phyloP scores from a whole-genome alignment of 1,140 invertebrate species.

The Drosophila ercepeae region DNA sequence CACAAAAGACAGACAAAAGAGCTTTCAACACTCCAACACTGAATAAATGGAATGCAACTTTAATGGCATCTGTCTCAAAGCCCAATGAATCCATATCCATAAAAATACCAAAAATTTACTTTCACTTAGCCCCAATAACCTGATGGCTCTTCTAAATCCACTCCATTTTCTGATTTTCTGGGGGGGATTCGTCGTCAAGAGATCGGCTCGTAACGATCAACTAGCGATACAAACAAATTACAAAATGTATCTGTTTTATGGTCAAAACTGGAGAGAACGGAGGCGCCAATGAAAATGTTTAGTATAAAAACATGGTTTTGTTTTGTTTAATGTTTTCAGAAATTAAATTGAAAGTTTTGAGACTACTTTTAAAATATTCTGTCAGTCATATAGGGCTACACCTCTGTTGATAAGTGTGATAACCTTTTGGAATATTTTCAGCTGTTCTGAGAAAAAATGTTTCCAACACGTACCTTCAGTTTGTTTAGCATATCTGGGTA shows the following conservation, averaged over 20 bases:
- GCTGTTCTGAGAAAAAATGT: constrained; percentile 57
- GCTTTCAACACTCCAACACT: constrained; percentile 70
- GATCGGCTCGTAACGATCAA: constrained; percentile 54
- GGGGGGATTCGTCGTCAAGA: constrained; percentile 26
- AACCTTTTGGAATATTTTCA: constrained; percentile 30
- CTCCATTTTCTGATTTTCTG: constrained; percentile 53
- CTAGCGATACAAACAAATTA: constrained; percentile 71
- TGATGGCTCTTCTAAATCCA: constrained; percentile 33
- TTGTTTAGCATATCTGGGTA: constrained; percentile 47
- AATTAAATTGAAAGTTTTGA: not conserved
- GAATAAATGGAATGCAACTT: constrained; percentile 65
- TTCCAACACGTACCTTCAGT: constrained; percentile 26
- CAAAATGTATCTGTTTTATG: constrained; percentile 66
- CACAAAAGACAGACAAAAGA: constrained; percentile 37
- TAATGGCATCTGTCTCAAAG: constrained; percentile 57
- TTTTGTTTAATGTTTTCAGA: not conserved
- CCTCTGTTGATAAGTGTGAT: constrained; percentile 6
- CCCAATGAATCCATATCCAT: constrained; percentile 31
- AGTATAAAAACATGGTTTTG: not conserved
- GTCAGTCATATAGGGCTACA: not conserved
- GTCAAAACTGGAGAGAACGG: constrained; percentile 10
- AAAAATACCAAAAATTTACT: constrained; percentile 75
- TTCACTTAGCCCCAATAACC: constrained; percentile 68
- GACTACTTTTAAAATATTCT: not conserved
- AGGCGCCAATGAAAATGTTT: constrained; percentile 37